Evolutionary conservation across 2,797 vertebrate genomes (phyloP).

Genomic region (Acanthopagrus latus): DNA sequence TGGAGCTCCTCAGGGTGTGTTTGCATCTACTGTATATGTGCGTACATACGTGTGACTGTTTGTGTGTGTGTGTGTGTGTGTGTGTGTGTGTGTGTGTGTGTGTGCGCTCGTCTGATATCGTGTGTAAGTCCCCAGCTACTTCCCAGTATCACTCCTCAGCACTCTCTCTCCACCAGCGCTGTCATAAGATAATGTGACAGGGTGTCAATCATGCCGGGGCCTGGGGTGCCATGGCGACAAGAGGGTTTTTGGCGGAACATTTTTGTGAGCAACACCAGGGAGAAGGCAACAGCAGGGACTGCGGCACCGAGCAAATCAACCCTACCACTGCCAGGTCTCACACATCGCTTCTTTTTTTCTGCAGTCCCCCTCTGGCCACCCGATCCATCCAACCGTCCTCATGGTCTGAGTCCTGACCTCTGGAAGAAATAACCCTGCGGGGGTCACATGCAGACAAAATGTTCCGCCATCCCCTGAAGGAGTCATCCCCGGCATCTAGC

Average conservation of each 20-base stretch:
- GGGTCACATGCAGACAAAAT: slow-evolving; percentile 68
- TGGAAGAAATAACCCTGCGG: slow-evolving; percentile 50
- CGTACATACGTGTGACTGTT: slow-evolving; percentile 23
- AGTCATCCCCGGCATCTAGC: slow-evolving; percentile 65
- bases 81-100: slow-evolving; percentile 51
- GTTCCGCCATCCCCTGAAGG: slow-evolving; percentile 61
- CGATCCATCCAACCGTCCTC: slow-evolving; percentile 35
- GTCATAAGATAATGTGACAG: slow-evolving; percentile 86
- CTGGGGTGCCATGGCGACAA: slow-evolving; percentile 77
- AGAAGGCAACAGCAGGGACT: slow-evolving; percentile 81
- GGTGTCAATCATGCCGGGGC: slow-evolving; percentile 84
- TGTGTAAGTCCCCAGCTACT: slow-evolving; percentile 79
- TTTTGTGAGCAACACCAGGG: slow-evolving; percentile 81
- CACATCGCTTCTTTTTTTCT: slow-evolving; percentile 39
- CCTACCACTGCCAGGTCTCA: slow-evolving; percentile 62
- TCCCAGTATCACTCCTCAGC: slow-evolving; percentile 80
- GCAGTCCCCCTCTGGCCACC: slow-evolving; percentile 57
- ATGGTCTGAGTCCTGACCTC: slow-evolving; percentile 63
- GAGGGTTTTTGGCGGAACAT: slow-evolving; percentile 76
- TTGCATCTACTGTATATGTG: slow-evolving; percentile 59
- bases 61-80: slow-evolving; percentile 53
- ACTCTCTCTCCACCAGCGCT: slow-evolving; percentile 73
- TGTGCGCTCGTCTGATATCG: slow-evolving; percentile 22
- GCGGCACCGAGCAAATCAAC: slow-evolving; percentile 53
- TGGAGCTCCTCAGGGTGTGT: slow-evolving; percentile 76